Evolutionary conservation across 2,797 vertebrate genomes (phyloP).

Genomic region (Chaetodon trifasciatus): DNA sequence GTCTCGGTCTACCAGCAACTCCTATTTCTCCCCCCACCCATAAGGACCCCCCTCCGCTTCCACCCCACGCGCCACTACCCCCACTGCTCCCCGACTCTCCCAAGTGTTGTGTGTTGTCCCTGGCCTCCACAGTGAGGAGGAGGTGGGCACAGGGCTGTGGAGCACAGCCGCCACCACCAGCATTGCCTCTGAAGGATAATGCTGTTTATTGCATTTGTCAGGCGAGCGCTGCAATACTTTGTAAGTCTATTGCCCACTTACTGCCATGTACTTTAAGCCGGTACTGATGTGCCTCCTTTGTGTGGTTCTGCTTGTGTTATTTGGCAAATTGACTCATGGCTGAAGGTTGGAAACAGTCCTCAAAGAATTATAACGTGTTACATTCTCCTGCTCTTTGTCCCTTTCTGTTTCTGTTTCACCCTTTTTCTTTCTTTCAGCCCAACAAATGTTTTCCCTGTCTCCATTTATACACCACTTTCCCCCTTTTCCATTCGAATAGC

Average conservation of each 20-base stretch:
- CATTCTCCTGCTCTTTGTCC: constrained; percentile 64
- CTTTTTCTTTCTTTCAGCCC: constrained; percentile 27
- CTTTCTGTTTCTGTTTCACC: constrained; percentile 24
- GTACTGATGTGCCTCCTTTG: constrained; percentile 81
- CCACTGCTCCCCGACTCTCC: constrained; percentile 51
- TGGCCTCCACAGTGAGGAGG: constrained; percentile 65
- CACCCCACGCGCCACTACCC: constrained; percentile 52
- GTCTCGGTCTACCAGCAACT: constrained; percentile 78
- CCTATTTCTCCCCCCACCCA: constrained; percentile 56
- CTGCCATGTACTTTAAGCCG: constrained; percentile 82
- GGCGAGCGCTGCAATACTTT: constrained; percentile 83
- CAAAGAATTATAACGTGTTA: constrained; percentile 73
- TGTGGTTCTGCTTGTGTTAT: constrained; percentile 83
- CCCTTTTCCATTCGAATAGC: constrained; percentile 59
- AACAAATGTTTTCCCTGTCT: constrained; percentile 33
- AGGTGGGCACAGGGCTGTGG: constrained; percentile 75
- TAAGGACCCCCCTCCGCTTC: constrained; percentile 36
- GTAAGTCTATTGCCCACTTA: constrained; percentile 87
- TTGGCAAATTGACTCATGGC: constrained; percentile 83
- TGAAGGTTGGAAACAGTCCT: constrained; percentile 76
- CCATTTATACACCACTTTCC: constrained; percentile 9
- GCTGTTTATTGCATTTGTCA: constrained; percentile 88
- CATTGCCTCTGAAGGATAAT: constrained; percentile 85
- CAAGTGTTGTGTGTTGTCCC: constrained; percentile 61
- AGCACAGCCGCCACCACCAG: constrained; percentile 77